phyloP scores from a whole-genome alignment of 2,113 vertebrate species.

The Ceyx melanurus region DNA sequence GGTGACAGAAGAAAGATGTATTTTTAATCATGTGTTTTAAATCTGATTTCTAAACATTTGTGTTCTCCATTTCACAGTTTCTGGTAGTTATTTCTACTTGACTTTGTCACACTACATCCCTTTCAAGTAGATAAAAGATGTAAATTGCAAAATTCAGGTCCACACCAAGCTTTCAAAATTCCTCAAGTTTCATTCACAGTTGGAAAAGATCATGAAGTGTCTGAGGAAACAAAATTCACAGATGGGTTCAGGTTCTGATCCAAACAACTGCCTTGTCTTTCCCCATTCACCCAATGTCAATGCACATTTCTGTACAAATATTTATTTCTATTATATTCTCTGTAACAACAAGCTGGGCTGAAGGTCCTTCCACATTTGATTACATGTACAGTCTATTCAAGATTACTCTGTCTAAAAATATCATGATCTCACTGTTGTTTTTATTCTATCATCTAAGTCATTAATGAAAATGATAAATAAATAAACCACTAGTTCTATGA shows the following conservation, averaged over 20 bases:
- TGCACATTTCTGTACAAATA: neutral
- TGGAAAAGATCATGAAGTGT: neutral
- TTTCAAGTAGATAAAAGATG: neutral
- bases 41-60: slow-evolving; percentile 42
- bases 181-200: neutral
- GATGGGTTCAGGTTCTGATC: neutral
- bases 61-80: slow-evolving; percentile 13
- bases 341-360: neutral
- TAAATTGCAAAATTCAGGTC: neutral
- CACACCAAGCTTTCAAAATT: neutral
- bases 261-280: neutral
- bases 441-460: neutral
- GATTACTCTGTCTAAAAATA: neutral
- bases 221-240: neutral
- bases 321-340: neutral
- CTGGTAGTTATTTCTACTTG: neutral
- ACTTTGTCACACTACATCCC: neutral
- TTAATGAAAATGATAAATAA: neutral
- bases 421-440: neutral
- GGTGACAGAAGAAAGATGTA: neutral
- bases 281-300: neutral
- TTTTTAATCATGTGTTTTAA: slow-evolving; percentile 54
- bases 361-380: neutral
- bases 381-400: neutral
- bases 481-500: neutral